Percentiles rank a stretch among this genome's conserved stretches.
Evolutionary conservation across 1,140 invertebrate species (phyloP).

Genomic region (Pomacea maculata): DNA sequence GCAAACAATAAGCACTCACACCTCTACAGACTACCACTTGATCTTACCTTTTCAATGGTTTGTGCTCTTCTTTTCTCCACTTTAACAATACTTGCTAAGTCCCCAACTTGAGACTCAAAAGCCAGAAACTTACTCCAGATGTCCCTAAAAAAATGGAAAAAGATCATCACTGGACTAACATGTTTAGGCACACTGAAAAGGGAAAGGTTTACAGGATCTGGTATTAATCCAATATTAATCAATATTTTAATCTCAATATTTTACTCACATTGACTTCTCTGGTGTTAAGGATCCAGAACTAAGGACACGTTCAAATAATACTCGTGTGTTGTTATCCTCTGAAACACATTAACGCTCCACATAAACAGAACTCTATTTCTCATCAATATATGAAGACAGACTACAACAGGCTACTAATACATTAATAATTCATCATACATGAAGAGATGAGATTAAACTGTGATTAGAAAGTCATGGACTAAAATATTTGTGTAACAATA

Average conservation of each 20-base stretch:
- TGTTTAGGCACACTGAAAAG: no score
- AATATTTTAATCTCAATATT: neutral
- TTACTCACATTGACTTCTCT: slow-evolving; percentile 87
- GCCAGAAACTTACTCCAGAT: slow-evolving; percentile 99
- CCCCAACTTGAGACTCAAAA: slow-evolving; percentile 98
- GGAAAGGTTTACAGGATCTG: no score
- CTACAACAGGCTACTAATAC: neutral
- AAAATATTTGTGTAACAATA: no score
- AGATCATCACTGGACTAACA: no score
- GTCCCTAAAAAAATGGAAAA: slow-evolving; percentile 73
- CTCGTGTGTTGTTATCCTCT: slow-evolving; percentile 99
- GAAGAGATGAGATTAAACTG: no score
- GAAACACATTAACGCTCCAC: slow-evolving; percentile 40
- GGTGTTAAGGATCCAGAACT: slow-evolving; percentile 91
- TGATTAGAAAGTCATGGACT: no score
- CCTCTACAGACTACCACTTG: neutral
- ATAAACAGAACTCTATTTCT: no score
- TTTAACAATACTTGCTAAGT: slow-evolving; percentile 96
- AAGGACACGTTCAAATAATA: slow-evolving; percentile 95
- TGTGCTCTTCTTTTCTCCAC: slow-evolving; percentile 93
- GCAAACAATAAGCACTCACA: neutral
- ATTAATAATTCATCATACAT: neutral
- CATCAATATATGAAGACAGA: no score
- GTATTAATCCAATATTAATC: no score
- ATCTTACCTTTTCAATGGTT: slow-evolving; percentile 85